Percentiles rank a stretch among this genome's conserved stretches.
Conservation (phyloP, 2,113 vertebrate species). For the Tympanuchus pallidicinctus region DNA sequence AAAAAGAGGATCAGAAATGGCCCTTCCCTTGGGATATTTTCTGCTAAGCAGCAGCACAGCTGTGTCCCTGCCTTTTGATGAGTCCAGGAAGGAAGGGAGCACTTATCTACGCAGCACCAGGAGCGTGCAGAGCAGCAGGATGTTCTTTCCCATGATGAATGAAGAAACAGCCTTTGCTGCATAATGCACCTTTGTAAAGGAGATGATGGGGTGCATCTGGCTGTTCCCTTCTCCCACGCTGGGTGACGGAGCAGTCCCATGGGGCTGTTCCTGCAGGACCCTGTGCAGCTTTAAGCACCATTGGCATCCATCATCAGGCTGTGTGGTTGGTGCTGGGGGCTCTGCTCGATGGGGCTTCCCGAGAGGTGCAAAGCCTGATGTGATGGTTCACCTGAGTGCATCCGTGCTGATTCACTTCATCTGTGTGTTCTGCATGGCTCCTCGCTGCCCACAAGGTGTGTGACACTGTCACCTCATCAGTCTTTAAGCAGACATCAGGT, state of each 20-base stretch:
- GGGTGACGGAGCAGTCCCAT: too few species aligned
- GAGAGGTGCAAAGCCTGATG: background rate
- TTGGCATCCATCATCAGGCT: accelerated
- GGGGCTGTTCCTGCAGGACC: background rate
- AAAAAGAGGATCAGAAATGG: accelerated
- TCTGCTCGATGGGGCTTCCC: background rate
- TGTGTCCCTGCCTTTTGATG: slow-evolving; percentile 49
- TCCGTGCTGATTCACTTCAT: background rate
- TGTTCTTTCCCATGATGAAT: background rate
- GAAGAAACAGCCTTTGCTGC: background rate
- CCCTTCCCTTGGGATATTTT: background rate
- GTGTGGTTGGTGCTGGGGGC: accelerated
- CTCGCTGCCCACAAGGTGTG: background rate
- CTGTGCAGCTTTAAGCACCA: accelerated
- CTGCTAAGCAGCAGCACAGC: background rate
- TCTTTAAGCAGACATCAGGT: background rate
- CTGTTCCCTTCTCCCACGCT: background rate
- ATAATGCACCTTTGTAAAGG: background rate
- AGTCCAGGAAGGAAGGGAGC: slow-evolving; percentile 58
- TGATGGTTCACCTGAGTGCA: background rate
- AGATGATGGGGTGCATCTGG: background rate
- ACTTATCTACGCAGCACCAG: slow-evolving; percentile 17
- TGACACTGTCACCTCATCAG: background rate
- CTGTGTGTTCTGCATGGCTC: background rate
- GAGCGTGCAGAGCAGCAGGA: background rate